Evolutionary conservation across 2,888 invertebrate species (phyloP), one percentile per base, ranked within the genome.

Genomic region (Parnassius orleans): DNA sequence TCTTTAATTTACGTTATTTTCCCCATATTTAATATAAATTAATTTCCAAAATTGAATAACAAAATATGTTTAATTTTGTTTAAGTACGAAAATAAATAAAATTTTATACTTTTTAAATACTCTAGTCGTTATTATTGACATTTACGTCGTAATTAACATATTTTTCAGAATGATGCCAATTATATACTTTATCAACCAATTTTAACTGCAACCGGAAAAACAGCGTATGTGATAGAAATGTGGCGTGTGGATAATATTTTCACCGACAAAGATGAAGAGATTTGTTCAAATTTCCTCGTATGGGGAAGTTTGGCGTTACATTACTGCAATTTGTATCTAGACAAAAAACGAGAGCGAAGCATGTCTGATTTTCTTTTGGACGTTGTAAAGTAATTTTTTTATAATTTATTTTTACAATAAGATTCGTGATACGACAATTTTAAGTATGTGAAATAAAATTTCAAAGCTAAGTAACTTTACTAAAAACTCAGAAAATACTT

Each of bases 351-450:
- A 73, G 95, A 96, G 78, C 92, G 94, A 64, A 94, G 94, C 71
- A 92, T 96, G 69, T 95, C 95, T 55, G 95, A 95, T 66, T 96
- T 96, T 77, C 91, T 97, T 0, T 84, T 97, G 57, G 94, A 95
- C 57, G 96, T 97, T 46, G 96, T 96, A 55, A 96, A 95, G 96
- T 96, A 88, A 93, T 94, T 91, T 53, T 41, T 53, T 44, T 10
- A 53, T 10, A 44, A 46, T 44, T 41, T 33, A 53, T 57, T 60
- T 52, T 48, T 15, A 56, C 58, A 48, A 24, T 24, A 24, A 24
- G 24, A 7, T 7, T 24, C 24, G 24, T 7, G 24, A 24, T 3
- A 24, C 5, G 24, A 24, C 24, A 24, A 24, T 5, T 24, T 24
- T 24, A 24, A 24, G 2, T 24, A 24, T 24, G 24, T 24, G 24